Evolutionary conservation across 2,888 invertebrate genomes (phyloP).

Genomic region (Habroteleia sp.): DNA sequence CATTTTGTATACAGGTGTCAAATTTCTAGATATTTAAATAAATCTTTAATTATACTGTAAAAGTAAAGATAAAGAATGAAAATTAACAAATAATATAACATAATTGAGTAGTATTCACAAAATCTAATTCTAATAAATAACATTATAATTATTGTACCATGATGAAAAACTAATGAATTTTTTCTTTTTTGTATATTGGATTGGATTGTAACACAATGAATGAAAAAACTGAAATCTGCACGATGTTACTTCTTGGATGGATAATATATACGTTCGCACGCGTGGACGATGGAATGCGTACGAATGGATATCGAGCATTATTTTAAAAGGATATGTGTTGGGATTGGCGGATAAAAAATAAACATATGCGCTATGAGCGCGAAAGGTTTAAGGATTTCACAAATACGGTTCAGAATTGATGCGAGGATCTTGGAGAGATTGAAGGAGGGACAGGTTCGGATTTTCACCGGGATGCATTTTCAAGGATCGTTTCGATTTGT

Average conservation of each 20-base stretch:
- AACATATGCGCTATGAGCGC: constrained; percentile 69
- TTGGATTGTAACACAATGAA: constrained; percentile 81
- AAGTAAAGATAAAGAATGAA: no score
- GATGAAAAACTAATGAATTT: constrained; percentile 79
- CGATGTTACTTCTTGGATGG: constrained; percentile 81
- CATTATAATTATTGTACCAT: constrained; percentile 7
- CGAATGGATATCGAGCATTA: constrained; percentile 74
- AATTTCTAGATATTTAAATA: no score
- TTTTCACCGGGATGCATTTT: constrained; percentile 72
- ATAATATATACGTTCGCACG: constrained; percentile 78
- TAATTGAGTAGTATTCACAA: no score
- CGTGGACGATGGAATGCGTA: constrained; percentile 74
- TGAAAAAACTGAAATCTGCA: constrained; percentile 81
- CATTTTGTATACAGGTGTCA: no score
- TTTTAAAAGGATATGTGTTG: constrained; percentile 72
- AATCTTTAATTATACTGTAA: no score
- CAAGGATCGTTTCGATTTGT: constrained; percentile 67
- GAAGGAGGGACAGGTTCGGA: constrained; percentile 65
- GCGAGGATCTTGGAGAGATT: constrained; percentile 35
- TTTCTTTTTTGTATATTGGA: constrained; percentile 82
- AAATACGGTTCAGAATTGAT: constrained; percentile 49
- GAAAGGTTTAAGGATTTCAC: constrained; percentile 64
- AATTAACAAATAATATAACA: no score
- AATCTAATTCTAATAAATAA: constrained; percentile 10
- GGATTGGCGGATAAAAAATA: constrained; percentile 66